phyloP scores from a whole-genome alignment of 2,797 vertebrate species.

The Rhabdomys pumilio region DNA sequence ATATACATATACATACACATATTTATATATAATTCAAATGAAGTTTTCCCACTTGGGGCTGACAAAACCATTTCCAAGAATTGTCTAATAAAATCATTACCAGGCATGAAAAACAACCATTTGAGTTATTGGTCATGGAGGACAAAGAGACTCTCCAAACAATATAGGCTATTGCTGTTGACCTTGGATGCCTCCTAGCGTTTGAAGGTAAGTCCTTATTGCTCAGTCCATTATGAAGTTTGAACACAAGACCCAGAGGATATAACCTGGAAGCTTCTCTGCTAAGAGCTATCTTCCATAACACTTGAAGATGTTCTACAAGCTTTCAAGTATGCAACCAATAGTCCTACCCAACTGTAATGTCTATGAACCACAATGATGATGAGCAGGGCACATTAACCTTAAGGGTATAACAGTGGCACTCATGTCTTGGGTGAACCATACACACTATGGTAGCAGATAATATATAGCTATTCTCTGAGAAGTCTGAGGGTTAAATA shows the following conservation, averaged over 20 bases:
- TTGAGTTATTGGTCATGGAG: background rate
- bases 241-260: background rate
- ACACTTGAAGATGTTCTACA: background rate
- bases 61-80: background rate
- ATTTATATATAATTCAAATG: background rate
- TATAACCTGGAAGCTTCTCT: background rate
- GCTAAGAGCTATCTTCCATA: background rate
- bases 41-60: background rate
- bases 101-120: background rate
- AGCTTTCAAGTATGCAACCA: background rate
- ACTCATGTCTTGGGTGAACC: background rate
- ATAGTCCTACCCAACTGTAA: background rate
- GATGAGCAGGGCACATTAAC: background rate
- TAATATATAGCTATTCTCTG: background rate
- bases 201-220: background rate
- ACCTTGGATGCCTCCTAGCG: background rate
- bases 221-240: background rate
- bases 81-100: background rate
- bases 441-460: background rate
- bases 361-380: background rate
- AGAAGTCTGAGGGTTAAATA: background rate
- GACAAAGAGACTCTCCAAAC: background rate
- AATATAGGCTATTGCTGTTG: background rate
- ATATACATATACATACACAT: background rate
- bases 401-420: background rate